A percentile compares a stretch with the other conserved stretches of the same genome.
These are phyloP conservation scores for Zaprionus ornatus DNA, from an alignment of 1,140 invertebrate species.

Conservation along the genomic window DNA sequence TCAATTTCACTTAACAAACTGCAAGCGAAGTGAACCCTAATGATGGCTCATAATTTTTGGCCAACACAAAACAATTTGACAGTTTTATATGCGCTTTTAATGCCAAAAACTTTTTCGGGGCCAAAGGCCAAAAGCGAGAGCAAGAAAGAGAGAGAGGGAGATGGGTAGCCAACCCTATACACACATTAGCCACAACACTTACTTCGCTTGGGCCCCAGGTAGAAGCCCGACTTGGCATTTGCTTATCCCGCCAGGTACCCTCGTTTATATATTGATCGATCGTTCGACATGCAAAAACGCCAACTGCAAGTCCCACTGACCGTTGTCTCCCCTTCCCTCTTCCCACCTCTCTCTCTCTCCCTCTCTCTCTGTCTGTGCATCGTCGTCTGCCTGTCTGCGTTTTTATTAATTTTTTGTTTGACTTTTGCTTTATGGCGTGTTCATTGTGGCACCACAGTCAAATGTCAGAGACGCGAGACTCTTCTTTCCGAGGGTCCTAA, in stretches of 20 bases:
- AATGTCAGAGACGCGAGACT: constrained; percentile 47
- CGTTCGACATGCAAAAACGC: constrained; percentile 74
- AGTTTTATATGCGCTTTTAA: constrained; percentile 82
- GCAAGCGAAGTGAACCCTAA: constrained; percentile 72
- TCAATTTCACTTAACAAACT: constrained; percentile 80
- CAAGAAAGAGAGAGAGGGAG: background rate
- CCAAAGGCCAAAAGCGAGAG: constrained; percentile 37
- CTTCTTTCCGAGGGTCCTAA: constrained; percentile 1
- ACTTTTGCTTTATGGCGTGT: constrained; percentile 82
- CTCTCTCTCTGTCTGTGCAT: background rate
- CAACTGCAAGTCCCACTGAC: constrained; percentile 61
- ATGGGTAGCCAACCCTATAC: background rate
- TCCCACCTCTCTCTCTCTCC: background rate
- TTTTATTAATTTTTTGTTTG: constrained; percentile 82
- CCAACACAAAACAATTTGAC: constrained; percentile 78
- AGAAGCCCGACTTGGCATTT: constrained; percentile 49
- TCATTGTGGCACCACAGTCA: constrained; percentile 72
- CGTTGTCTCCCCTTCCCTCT: constrained; percentile 20
- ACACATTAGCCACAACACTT: constrained; percentile 23
- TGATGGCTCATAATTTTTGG: constrained; percentile 79
- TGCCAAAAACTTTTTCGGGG: constrained; percentile 51
- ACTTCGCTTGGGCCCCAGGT: constrained; percentile 13
- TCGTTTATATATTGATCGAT: constrained; percentile 81
- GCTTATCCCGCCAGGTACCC: constrained; percentile 57
- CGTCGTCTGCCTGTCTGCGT: constrained; percentile 42